Evolutionary conservation across 1,140 invertebrate genomes (phyloP), one percentile per base, ranked within the genome.

Genomic region (Tetramorium parvispinum): DNA sequence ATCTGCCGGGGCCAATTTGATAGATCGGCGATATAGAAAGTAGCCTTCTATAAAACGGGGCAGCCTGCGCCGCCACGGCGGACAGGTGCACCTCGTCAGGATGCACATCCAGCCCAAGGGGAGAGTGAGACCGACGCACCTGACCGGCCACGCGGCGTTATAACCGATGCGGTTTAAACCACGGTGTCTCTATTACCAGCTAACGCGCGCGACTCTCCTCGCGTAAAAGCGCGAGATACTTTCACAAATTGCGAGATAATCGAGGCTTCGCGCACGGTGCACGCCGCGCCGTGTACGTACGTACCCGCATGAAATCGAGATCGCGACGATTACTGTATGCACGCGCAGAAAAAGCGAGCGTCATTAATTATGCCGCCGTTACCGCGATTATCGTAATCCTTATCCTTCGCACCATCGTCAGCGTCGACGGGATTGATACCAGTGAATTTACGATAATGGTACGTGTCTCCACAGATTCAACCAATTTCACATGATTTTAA

Each of bases 21-120:
- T 92, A 93, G 92, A 92, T 93, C 77, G 87, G 68, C 88, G 91
- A 92, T 93, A 93, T 90, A 91, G 91, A 91, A 86, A 81, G 51
- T 65, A 16, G 61, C 85, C 78, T 71, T 83, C 85, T 87, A 88
- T 86, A 73, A 85, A 89, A 75, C 85, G 88, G 81, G 68, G 53
- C 81, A 78, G 63, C 76, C 53, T 88, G 75, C 81, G 63, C 71
- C 71, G 24, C 21, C 49, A 61, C 27, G 59, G 57, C 37, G 49
- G 85, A 89, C 92, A 91, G 91, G 91, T 92, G 91, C 91, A 88
- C 78, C 68, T 57, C 82, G 76, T 68, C 81, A 76, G 82, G 57
- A 85, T 37, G 71, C 46, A 16, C 24, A 27, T 32, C 46, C 46
- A 71, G 27, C 76, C 11, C 32, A 32, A 3, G 32, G 24, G 46